Conservation (phyloP, 37 sponge, comb jelly and placozoan species). For the Chondrosia reniformis region DNA sequence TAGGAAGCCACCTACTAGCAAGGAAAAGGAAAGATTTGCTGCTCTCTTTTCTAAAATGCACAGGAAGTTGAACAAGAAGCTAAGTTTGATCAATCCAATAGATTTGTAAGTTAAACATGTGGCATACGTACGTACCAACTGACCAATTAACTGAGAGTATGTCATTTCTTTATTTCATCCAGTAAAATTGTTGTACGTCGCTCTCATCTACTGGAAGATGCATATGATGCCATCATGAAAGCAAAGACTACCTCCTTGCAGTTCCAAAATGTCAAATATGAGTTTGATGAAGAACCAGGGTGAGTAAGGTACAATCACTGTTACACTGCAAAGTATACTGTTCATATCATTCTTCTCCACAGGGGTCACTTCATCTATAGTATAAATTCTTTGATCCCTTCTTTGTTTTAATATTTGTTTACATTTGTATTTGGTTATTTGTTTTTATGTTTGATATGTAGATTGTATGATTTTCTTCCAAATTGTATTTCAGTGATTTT, state of each 20-base stretch:
- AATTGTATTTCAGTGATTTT: background rate
- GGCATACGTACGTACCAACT: too few species aligned
- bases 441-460: background rate
- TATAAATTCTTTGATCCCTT: too few species aligned
- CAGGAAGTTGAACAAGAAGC: too few species aligned
- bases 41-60: too few species aligned
- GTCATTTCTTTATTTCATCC: background rate
- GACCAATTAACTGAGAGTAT: too few species aligned
- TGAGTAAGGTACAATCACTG: constrained; percentile 3
- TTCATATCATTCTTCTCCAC: too few species aligned
- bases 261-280: constrained; percentile 1
- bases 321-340: too few species aligned
- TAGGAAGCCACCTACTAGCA: too few species aligned
- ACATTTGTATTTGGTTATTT: background rate
- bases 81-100: too few species aligned
- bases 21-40: too few species aligned
- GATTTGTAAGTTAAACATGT: too few species aligned
- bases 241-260: constrained; percentile 23
- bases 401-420: background rate
- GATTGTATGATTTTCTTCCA: background rate
- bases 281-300: constrained; percentile 50
- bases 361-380: too few species aligned
- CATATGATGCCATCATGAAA: constrained; percentile 48
- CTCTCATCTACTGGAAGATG: constrained; percentile 39
- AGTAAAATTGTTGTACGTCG: constrained; percentile 4